These are phyloP conservation scores for Sebastes fasciatus DNA, from an alignment of 2,113 vertebrate species.

Conservation along the genomic window DNA sequence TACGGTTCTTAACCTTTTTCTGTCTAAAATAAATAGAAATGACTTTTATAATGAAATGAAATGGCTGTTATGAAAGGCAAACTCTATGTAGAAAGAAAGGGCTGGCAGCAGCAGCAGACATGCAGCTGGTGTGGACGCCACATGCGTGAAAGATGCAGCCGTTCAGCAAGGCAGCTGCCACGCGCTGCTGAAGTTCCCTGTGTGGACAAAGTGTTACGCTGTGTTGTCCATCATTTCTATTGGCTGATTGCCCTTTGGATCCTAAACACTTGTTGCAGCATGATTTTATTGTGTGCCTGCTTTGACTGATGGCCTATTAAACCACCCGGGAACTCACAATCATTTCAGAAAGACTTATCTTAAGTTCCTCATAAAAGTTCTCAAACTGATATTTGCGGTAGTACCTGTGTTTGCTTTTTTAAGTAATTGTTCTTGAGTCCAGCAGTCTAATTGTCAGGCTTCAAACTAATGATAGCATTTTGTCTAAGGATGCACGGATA, in stretches of 20 bases:
- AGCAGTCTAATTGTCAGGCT: background rate
- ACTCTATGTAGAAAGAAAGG: no score
- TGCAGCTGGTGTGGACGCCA: no score
- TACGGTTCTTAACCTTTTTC: no score
- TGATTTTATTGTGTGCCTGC: background rate
- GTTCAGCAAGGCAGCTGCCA: no score
- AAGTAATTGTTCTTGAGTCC: background rate
- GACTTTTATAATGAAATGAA: no score
- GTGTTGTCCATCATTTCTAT: background rate
- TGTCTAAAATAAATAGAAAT: no score
- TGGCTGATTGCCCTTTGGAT: background rate
- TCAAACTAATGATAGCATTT: constrained; percentile 6
- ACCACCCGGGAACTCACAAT: background rate
- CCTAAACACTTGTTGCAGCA: background rate
- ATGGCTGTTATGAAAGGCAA: no score
- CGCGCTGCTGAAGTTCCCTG: no score
- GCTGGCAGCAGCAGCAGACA: no score
- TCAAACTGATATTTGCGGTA: background rate
- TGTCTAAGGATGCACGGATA: background rate
- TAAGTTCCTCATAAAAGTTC: background rate
- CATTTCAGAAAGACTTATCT: background rate
- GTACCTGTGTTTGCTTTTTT: background rate
- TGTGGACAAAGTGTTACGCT: no score
- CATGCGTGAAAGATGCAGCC: no score
- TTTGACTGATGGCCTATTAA: background rate